phyloP scores from a whole-genome alignment of 2,888 invertebrate species.

The Lycophotia porphyrea region DNA sequence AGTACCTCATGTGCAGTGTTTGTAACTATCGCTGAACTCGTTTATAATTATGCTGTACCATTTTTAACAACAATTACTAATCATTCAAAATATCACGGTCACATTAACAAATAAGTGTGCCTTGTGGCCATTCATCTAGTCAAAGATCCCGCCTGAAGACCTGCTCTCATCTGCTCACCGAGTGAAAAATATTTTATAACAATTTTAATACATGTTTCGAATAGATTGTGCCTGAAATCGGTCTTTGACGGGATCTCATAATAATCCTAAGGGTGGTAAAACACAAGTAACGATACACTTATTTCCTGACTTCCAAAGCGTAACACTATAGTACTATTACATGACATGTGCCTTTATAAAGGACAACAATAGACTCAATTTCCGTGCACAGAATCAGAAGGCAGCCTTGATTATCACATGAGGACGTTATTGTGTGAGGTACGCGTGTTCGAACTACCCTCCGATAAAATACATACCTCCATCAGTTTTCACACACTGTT shows the following conservation, averaged over 20 bases:
- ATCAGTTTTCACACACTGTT: conserved; percentile 15
- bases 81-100: too few relatives aligned
- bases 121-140: background rate
- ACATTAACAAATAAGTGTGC: background rate
- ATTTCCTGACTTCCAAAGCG: background rate
- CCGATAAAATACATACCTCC: conserved; percentile 29
- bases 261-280: background rate
- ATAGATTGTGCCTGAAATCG: too few relatives aligned
- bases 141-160: background rate
- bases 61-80: too few relatives aligned
- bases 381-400: conserved; percentile 26
- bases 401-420: conserved; percentile 38
- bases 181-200: too few relatives aligned
- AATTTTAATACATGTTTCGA: too few relatives aligned
- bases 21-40: too few relatives aligned
- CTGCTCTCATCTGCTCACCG: too few relatives aligned
- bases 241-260: background rate
- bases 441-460: conserved; percentile 18
- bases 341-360: conserved; percentile 5
- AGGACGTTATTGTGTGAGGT: conserved; percentile 26
- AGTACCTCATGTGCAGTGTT: too few relatives aligned
- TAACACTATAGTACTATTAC: conserved; percentile 2
- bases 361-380: conserved; percentile 34
- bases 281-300: background rate
- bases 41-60: too few relatives aligned